Evolutionary conservation across 2,888 invertebrate genomes (phyloP).

Genomic region (Abrostola tripartita): DNA sequence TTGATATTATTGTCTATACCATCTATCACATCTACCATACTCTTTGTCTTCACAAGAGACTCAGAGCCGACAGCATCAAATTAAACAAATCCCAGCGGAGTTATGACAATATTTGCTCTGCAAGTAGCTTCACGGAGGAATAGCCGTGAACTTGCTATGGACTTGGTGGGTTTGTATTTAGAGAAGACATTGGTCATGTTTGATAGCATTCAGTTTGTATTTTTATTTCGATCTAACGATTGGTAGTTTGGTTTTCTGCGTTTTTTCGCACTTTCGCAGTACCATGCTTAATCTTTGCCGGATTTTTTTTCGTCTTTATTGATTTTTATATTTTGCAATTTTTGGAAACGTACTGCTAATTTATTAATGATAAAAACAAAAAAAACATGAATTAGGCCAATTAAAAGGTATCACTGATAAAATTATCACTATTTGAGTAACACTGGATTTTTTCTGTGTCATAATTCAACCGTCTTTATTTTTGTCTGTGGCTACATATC

Average conservation of each 20-base stretch:
- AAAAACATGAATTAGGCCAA: no score
- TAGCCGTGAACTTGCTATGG: conserved; percentile 20
- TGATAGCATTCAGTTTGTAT: not conserved
- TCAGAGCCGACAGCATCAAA: conserved; percentile 75
- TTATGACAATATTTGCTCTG: conserved; percentile 83
- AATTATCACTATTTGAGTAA: no score
- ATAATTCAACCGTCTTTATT: no score
- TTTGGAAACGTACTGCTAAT: no score
- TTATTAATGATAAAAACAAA: no score
- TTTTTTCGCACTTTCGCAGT: no score
- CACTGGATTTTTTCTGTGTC: no score
- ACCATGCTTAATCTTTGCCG: no score
- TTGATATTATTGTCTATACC: not conserved
- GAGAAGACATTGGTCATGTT: conserved; percentile 5
- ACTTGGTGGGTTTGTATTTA: conserved; percentile 10
- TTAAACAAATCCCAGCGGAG: conserved; percentile 81
- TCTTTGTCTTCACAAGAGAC: conserved; percentile 65
- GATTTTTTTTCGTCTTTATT: no score
- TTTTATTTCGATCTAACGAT: conserved; percentile 2
- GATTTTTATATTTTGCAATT: no score
- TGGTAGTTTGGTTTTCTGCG: not conserved
- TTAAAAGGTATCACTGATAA: no score
- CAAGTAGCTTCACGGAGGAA: conserved; percentile 58
- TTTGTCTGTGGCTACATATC: no score
- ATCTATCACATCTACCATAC: conserved; percentile 44